Base-by-base conservation (phyloP, 2,113 vertebrate genomes). In the Ptilorrhoa leucosticta region DNA sequence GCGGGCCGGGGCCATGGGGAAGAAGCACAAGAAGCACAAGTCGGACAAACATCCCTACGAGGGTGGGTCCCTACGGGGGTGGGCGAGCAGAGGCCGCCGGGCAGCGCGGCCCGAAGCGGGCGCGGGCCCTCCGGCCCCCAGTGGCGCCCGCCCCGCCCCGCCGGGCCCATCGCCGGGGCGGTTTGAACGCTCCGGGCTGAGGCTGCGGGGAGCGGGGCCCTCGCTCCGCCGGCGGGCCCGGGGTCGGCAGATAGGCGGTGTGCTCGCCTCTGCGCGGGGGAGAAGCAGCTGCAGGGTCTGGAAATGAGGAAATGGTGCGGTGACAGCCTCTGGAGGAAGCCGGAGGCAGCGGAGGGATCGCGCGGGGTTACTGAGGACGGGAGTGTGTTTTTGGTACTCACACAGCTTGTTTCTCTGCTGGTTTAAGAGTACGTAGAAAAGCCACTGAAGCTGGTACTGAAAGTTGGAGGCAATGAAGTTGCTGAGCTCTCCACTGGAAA, bases 1-100 rank as follows among this genome's bases (percentile, higher is more conserved):
- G 70, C 85, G 68, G 89, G 83, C 93, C 72, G 75, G 84, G 64
- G 68, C 90, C 73, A 99, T 99, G 99, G 99, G 99, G 78, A 99
- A 99, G 98, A 99, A 99, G 89, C 99, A 99, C 95, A 99, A 99
- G 96, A 99, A 99, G 82, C 99, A 99, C 92, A 99, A 99, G 97
- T 98, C 98, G 66, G 99, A 99, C 50, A 99, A 99, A 89, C 99
- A 99, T 91, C 97, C 97, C 84, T 98, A 98, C 95, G 99, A 99
- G 96, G 99, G 99, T 98, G 98, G 31, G 89, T 61, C 97, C 97
- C 88, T 97, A 98, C 93, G 99, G 99, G 96, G 99, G 98, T 98
- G 98, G 30, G 86, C 40, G 50, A 40, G 31, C 45, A 16, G 47
- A 30, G 40, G 26, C 28, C 11, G 33, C 13, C 7, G 15, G 33